Evolutionary conservation across 2,113 vertebrate genomes (phyloP), one percentile per base, ranked within the genome.

Genomic region (Pseudolaguvia tuberculata): DNA sequence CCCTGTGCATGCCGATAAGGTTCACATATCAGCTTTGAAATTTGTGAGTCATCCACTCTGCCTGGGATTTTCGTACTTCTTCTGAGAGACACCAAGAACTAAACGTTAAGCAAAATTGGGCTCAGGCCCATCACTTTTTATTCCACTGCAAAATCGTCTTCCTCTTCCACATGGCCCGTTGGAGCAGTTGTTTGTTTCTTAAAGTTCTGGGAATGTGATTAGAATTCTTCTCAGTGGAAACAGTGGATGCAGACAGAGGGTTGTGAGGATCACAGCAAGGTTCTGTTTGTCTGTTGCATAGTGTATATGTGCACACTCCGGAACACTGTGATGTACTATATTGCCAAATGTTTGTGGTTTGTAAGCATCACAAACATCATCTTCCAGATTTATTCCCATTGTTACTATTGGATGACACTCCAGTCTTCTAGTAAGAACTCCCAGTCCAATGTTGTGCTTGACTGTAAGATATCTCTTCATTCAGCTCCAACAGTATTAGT

Each of bases 171-270:
- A 8, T 17, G 15, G 39, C 42, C 25, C 47, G 42, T 48, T 27
- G 17, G 75, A 42, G 75, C 18, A 35, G 29, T 39, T 73, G 48
- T 39, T 47, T 78, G 39, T 11, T 45, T 35, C 13, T 48, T 15
- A 29, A 55, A 48, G 62, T 17, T 4, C 13, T 29, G 17, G 27
- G 51, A 29, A 6, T 35, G 31, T n/a, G n/a, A 70, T 76, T 79
- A 73, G 73, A 57, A 73, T 79, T 78, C 77, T 35, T 21, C 21
- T 5, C 23, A 55, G 17, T 29, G 42, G 55, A 68, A 74, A 71
- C 61, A 61, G 74, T 78, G 15, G 48, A 70, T 27, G 47, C 56
- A 31, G 48, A 53, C n/a, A 39, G 29, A 42, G 59, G 69, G 65
- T 31, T 23, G 31, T 50, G 47, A 72, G 62, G 55, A 69, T 63